Conservation (phyloP, 2,797 vertebrate genomes). For the Moxostoma hubbsi region DNA sequence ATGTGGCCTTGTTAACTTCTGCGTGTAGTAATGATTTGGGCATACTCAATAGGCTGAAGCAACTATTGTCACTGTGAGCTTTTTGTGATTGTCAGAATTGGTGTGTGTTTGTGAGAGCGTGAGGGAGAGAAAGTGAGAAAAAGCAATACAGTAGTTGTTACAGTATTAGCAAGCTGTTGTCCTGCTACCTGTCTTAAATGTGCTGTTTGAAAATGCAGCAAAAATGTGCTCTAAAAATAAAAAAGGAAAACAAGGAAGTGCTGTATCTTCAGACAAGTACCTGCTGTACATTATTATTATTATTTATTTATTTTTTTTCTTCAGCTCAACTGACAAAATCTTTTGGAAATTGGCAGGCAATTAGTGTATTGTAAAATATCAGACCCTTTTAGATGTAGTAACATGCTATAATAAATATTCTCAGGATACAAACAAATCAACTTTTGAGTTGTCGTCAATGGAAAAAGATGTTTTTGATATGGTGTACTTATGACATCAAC, state of each 20-base stretch:
- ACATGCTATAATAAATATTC: too few relatives aligned
- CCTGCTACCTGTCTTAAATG: constrained; percentile 47
- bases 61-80: constrained; percentile 11
- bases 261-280: not conserved
- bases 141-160: constrained; percentile 6
- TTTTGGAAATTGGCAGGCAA: not conserved
- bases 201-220: constrained; percentile 38
- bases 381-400: not conserved
- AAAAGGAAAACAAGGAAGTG: too few relatives aligned
- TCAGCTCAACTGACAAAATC: not conserved
- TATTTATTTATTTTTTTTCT: not conserved
- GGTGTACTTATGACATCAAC: too few relatives aligned
- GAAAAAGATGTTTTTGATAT: too few relatives aligned
- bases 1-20: constrained; percentile 48
- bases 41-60: constrained; percentile 2
- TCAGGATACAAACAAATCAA: too few relatives aligned
- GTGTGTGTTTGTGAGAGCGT: constrained; percentile 6
- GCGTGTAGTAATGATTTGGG: constrained; percentile 36
- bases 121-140: not conserved
- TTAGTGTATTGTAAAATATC: constrained; percentile 21
- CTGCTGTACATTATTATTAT: constrained; percentile 1
- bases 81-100: constrained; percentile 26
- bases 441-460: too few relatives aligned
- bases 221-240: not conserved
- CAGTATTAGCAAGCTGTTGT: constrained; percentile 25